These are phyloP conservation scores for Hemibagrus wyckioides DNA, from an alignment of 2,113 vertebrate species.

Conservation along the genomic window DNA sequence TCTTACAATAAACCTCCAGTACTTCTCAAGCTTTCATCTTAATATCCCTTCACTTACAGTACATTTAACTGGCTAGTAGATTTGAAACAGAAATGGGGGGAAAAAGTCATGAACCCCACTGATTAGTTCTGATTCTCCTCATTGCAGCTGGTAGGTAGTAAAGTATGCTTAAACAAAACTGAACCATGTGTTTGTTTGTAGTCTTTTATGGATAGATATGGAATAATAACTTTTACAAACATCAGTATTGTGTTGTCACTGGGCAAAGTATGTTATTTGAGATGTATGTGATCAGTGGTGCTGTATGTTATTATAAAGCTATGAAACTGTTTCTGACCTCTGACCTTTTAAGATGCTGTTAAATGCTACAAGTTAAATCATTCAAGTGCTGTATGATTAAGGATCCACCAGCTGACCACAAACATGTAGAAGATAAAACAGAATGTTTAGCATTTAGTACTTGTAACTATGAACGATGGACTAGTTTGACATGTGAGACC, in stretches of 20 bases:
- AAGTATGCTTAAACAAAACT: not conserved
- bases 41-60: not conserved
- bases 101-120: not conserved
- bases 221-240: not conserved
- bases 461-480: not conserved
- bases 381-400: not conserved
- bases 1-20: not conserved
- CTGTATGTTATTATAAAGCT: not conserved
- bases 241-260: not conserved
- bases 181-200: not conserved
- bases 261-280: not conserved
- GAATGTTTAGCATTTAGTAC: not conserved
- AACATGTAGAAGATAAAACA: not conserved
- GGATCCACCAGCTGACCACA: not conserved
- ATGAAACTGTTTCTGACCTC: too few relatives aligned
- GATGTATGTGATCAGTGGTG: not conserved
- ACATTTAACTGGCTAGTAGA: not conserved
- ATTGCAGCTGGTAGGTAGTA: not conserved
- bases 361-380: not conserved
- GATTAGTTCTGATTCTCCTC: constrained; percentile 7
- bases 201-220: not conserved
- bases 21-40: not conserved
- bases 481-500: not conserved
- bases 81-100: not conserved
- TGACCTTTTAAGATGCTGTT: not conserved